Conservation (phyloP, 2,113 vertebrate species). For the Nibea albiflora region DNA sequence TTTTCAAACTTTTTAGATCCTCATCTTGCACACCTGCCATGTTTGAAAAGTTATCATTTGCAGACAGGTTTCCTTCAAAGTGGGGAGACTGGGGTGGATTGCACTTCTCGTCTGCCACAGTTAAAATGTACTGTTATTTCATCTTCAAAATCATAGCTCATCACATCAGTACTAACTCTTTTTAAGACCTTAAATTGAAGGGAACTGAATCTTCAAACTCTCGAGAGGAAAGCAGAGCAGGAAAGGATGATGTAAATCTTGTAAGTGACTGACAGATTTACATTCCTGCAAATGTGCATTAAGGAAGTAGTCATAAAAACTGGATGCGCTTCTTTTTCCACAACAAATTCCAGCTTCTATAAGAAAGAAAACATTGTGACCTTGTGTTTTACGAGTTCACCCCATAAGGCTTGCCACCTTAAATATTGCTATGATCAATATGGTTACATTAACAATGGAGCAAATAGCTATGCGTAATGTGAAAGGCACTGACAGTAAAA, state of each 20-base stretch:
- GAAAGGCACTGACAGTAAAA: neutral
- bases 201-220: neutral
- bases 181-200: neutral
- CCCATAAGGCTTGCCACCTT: neutral
- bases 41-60: slow-evolving; percentile 1
- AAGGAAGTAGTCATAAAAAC: neutral
- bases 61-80: neutral
- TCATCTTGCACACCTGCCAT: neutral
- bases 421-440: neutral
- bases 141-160: neutral
- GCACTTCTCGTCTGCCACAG: neutral
- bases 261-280: neutral
- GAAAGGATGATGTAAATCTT: neutral
- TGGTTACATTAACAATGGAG: neutral
- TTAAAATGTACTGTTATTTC: neutral
- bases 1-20: neutral
- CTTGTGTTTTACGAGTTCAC: neutral
- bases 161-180: neutral
- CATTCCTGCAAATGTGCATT: neutral
- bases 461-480: neutral
- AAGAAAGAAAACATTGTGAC: neutral
- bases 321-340: neutral
- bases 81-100: neutral
- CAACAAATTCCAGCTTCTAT: neutral
- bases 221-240: neutral